A percentile compares a stretch with the other conserved stretches of the same genome.
Evolutionary conservation across 2,888 invertebrate species (phyloP).

Genomic region (Mythimna impura): DNA sequence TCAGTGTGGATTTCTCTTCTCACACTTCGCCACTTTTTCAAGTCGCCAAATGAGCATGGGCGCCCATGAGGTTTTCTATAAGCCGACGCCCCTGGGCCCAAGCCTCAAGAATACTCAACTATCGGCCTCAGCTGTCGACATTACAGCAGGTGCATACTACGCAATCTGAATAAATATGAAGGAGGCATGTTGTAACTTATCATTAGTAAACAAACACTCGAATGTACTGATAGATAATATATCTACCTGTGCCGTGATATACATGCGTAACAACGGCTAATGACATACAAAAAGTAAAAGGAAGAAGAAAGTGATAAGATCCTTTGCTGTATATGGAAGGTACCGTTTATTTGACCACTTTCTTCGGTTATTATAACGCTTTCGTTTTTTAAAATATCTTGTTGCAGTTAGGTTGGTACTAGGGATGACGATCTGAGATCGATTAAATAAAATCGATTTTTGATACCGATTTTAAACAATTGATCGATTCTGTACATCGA

Average conservation of each 20-base stretch:
- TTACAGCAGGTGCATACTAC: conserved; percentile 49
- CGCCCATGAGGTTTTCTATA: no score
- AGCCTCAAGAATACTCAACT: conserved; percentile 25
- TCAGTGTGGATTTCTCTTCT: no score
- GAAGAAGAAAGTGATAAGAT: conserved; percentile 55
- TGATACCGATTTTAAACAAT: no score
- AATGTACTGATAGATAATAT: conserved; percentile 53
- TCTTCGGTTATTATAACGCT: conserved; percentile 27
- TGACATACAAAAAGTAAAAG: conserved; percentile 56
- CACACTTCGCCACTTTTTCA: no score
- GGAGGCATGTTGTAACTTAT: conserved; percentile 60
- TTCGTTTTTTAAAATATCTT: conserved; percentile 36
- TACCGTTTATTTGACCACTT: conserved; percentile 30
- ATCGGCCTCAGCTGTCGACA: conserved; percentile 47
- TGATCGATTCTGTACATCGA: no score
- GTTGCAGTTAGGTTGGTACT: neutral
- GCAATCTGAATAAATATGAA: conserved; percentile 66
- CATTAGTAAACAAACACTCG: conserved; percentile 67
- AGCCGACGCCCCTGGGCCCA: neutral
- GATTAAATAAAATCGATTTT: no score
- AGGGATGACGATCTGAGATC: no score
- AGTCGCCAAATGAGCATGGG: no score
- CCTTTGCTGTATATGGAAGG: conserved; percentile 12
- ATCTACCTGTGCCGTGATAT: conserved; percentile 30
- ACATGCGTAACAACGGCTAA: conserved; percentile 48